Evolutionary conservation across 2,113 vertebrate genomes (phyloP), one percentile per base, ranked within the genome.

Genomic region (Aramus guarauna): DNA sequence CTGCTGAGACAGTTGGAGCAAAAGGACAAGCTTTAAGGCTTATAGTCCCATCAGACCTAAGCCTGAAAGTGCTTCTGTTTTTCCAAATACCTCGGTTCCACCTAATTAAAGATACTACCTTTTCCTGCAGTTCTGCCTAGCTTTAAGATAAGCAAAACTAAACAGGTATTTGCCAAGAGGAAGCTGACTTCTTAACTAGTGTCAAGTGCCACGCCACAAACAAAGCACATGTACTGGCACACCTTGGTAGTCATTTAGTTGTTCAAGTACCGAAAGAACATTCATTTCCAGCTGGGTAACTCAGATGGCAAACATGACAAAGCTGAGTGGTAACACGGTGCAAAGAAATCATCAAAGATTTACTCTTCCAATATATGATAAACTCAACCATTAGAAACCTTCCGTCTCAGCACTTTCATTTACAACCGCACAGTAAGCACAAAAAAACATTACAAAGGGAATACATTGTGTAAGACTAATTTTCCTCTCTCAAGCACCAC

Each of bases 151-250:
- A 56, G 27, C 73, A 79, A 11, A 14, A 8, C 34, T 14, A 11
- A 72, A 9, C 20, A 19, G 11, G 1, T n/a, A 13, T 43, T 37
- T 59, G 34, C 50, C 17, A 7, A 29, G 16, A 18, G 71, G 8
- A 67, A 41, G 36, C 1, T 7, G 3, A 19, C 24, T 63, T 4
- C 47, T 3, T 39, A 27, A 39, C 47, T 0, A 6, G n/a, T 0
- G 22, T 41, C 29, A 36, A 68, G 89, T 4, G 39, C 39, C 11
- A 6, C 0, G 0, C 67, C 71, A 53, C 68, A 53, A n/a, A 19
- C 18, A 18, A 4, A 63, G 36, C 23, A 26, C 47, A 58, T 8
- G 86, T 60, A 27, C 62, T 6, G 17, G 60, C 53, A 82, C 20
- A 22, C 41, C 81, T 60, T 2, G 6, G 50, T 0, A 14, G 74